Conservation (phyloP, 2,888 invertebrate genomes). For the Poecilobothrus nobilitatus region DNA sequence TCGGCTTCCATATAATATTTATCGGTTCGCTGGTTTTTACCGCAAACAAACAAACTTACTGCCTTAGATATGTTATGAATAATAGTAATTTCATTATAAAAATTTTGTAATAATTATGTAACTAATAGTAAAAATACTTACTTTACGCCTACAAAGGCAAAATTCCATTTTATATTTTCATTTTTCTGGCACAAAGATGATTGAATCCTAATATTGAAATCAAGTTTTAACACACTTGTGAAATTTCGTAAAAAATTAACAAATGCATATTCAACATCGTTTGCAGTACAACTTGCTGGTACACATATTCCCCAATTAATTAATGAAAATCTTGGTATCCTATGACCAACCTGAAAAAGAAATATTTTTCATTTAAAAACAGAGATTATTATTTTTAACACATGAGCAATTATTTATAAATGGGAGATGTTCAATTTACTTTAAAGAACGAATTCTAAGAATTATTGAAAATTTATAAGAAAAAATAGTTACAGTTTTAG, state of each 20-base stretch:
- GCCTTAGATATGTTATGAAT: too few relatives aligned
- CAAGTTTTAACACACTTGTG: slow-evolving; percentile 48
- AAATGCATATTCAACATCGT: slow-evolving; percentile 52
- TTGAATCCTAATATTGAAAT: slow-evolving; percentile 51
- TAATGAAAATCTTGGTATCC: slow-evolving; percentile 57
- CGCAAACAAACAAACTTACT: too few relatives aligned
- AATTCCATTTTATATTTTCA: slow-evolving; percentile 39
- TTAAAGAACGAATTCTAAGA: neutral
- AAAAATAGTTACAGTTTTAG: too few relatives aligned
- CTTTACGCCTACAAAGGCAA: slow-evolving; percentile 47
- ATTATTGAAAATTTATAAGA: too few relatives aligned
- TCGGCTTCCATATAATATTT: too few relatives aligned
- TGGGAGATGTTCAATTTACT: neutral
- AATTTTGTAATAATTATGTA: too few relatives aligned
- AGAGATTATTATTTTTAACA: neutral
- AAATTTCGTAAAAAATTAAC: slow-evolving; percentile 46
- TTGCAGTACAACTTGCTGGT: slow-evolving; percentile 52
- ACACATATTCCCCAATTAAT: slow-evolving; percentile 62
- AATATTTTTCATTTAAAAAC: neutral
- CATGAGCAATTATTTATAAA: neutral
- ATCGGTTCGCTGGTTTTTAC: too few relatives aligned
- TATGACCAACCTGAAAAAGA: slow-evolving; percentile 55
- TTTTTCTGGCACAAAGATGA: slow-evolving; percentile 54
- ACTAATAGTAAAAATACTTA: too few relatives aligned
- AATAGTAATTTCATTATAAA: too few relatives aligned